Conservation (phyloP, 2,113 vertebrate genomes). For the Pluvialis apricaria region DNA sequence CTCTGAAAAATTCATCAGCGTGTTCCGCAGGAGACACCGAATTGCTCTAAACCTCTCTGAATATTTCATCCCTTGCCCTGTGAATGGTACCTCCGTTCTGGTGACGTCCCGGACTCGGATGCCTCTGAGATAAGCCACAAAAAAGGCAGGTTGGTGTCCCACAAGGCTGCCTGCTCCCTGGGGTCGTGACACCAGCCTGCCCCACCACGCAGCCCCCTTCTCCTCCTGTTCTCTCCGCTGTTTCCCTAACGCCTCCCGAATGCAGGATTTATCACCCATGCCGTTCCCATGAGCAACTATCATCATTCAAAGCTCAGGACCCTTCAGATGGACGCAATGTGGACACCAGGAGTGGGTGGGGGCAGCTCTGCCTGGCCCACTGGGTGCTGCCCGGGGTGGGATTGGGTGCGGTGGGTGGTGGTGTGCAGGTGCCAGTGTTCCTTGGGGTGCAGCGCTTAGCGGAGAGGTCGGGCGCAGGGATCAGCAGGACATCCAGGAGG, state of each 20-base stretch:
- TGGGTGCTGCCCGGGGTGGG: neutral
- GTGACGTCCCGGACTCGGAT: accelerated
- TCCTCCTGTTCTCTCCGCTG: neutral
- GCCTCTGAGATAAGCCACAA: neutral
- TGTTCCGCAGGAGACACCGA: neutral
- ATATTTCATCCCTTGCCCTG: conserved; percentile 46
- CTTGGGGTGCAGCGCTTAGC: neutral
- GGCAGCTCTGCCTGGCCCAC: neutral
- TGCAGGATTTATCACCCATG: accelerated
- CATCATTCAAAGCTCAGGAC: neutral
- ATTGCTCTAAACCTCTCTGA: conserved; percentile 63
- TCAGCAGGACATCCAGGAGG: neutral
- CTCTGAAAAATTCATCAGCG: conserved; percentile 44
- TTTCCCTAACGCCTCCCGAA: neutral
- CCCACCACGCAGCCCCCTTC: accelerated
- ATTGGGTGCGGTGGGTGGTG: neutral
- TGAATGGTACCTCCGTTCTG: neutral
- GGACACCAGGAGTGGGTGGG: accelerated
- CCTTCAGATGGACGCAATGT: neutral
- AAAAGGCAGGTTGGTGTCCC: neutral
- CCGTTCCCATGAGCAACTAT: accelerated
- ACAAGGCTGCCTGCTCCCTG: neutral
- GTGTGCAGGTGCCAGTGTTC: neutral
- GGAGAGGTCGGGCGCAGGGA: neutral
- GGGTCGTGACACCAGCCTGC: neutral